Conservation (phyloP, 2,113 vertebrate genomes). For the Myxocyprinus asiaticus region DNA sequence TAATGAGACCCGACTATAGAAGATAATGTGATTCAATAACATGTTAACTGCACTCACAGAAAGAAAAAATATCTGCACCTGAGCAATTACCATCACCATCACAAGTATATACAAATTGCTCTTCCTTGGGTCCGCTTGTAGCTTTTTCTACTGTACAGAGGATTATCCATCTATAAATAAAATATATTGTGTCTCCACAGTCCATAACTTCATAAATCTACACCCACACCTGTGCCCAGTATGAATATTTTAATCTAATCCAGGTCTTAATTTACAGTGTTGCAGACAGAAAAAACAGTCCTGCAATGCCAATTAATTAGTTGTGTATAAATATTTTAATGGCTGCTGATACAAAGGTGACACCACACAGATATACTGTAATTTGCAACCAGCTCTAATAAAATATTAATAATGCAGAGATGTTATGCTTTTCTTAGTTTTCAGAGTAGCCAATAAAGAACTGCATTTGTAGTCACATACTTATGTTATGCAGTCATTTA, state of each 20-base stretch:
- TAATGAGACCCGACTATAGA: slow-evolving; percentile 71
- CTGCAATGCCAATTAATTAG: slow-evolving; percentile 76
- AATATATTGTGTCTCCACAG: slow-evolving; percentile 29
- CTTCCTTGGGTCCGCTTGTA: slow-evolving; percentile 29
- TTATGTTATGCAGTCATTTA: neutral
- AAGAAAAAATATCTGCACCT: slow-evolving; percentile 38
- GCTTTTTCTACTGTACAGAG: slow-evolving; percentile 15
- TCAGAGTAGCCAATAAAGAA: slow-evolving; percentile 53
- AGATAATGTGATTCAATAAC: slow-evolving; percentile 70
- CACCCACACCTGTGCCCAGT: slow-evolving; percentile 50
- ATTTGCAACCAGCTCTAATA: slow-evolving; percentile 71
- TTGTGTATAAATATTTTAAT: slow-evolving; percentile 78
- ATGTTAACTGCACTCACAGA: slow-evolving; percentile 58
- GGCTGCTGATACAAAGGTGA: slow-evolving; percentile 71
- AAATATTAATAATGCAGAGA: slow-evolving; percentile 75
- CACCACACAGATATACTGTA: slow-evolving; percentile 66
- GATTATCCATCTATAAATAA: slow-evolving; percentile 34
- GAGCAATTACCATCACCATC: slow-evolving; percentile 42
- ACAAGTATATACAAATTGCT: slow-evolving; percentile 4
- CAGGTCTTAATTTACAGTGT: slow-evolving; percentile 65
- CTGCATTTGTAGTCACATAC: neutral
- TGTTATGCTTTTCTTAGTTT: slow-evolving; percentile 64
- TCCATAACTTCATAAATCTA: slow-evolving; percentile 58
- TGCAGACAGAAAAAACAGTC: slow-evolving; percentile 60
- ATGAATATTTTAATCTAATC: slow-evolving; percentile 67